Evolutionary conservation across 1,140 invertebrate species (phyloP), one percentile per base, ranked within the genome.

Genomic region (Trachelipus rathkii): DNA sequence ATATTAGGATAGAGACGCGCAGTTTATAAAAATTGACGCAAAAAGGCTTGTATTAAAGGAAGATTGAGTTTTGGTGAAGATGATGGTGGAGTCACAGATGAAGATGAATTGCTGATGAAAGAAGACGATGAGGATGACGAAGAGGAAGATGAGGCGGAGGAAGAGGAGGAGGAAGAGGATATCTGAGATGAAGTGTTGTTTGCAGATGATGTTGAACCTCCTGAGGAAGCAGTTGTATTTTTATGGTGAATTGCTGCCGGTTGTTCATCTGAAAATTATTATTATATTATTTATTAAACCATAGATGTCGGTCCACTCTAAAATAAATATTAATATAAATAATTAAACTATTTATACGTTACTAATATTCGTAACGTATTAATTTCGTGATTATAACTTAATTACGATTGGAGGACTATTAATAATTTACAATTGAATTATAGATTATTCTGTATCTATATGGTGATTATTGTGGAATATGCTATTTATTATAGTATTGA

Each of bases 201-300:
- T 33, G 2, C 33, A 33, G 33, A 33, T 33, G 33, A 33, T 33
- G 33, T 33, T 33, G 33, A 33, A 33, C 46, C 46, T 21, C 68
- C 68, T 53, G 75, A 76, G 44, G 53, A 72, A 15, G 78, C 73
- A 8, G 78, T 79, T 8, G 76, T 79, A 73, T 79, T 79, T 53
- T 79, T 79, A 73, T 79, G 78, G 70, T 79, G 78, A 43, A 79
- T 79, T 13, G 78, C 78, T 13, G 78, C 78, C 9, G 78, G 78
- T 66, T 79, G 73, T 66, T 79, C 78, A 71, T 74, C 78, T 79
- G 73, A 21, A 6, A 11, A 21, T 66, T 44, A 67, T 67, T 10
- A 67, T 67, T 67, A 67, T 67, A 33, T 33, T 33, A 33, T 33
- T 33, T n/a, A n/a, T n/a, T n/a, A n/a, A n/a, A n/a, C n/a, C n/a